phyloP scores from a whole-genome alignment of 2,888 invertebrate genomes.

The Calephelis perditalis region DNA sequence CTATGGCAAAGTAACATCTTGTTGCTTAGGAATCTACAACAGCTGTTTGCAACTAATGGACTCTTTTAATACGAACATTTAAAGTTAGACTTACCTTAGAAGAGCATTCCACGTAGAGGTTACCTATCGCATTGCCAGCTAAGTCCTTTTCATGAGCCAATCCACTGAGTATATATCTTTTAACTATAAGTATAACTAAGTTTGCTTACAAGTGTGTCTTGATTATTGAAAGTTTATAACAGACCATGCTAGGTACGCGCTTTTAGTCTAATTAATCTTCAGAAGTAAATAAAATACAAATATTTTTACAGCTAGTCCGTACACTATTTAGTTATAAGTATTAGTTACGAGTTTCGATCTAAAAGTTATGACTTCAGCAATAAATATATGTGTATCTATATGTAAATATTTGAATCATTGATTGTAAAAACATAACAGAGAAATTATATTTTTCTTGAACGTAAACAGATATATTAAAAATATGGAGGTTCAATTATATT shows the following conservation, averaged over 20 bases:
- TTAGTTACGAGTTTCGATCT: constrained; percentile 56
- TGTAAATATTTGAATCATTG: constrained; percentile 68
- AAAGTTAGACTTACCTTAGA: too few species aligned
- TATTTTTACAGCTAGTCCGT: constrained; percentile 75
- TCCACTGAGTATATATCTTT: too few species aligned
- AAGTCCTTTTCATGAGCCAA: too few species aligned
- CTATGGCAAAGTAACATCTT: too few species aligned
- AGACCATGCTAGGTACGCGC: not conserved
- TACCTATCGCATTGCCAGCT: too few species aligned
- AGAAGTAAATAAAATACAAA: constrained; percentile 42
- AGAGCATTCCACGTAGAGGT: too few species aligned
- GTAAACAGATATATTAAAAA: constrained; percentile 54
- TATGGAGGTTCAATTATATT: constrained; percentile 39
- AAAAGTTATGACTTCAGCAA: constrained; percentile 70
- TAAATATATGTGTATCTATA: constrained; percentile 67
- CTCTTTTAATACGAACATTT: too few species aligned
- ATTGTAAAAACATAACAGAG: constrained; percentile 67
- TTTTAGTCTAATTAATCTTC: constrained; percentile 3
- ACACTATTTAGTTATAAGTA: constrained; percentile 62
- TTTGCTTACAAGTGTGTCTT: too few species aligned
- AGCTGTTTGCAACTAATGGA: too few species aligned
- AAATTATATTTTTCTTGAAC: constrained; percentile 72
- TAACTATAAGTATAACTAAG: too few species aligned
- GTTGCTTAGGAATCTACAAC: too few species aligned
- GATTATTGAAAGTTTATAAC: too few species aligned